Conservation (phyloP, 35 echinoderm and acorn worm species). For the Lytechinus pictus region DNA sequence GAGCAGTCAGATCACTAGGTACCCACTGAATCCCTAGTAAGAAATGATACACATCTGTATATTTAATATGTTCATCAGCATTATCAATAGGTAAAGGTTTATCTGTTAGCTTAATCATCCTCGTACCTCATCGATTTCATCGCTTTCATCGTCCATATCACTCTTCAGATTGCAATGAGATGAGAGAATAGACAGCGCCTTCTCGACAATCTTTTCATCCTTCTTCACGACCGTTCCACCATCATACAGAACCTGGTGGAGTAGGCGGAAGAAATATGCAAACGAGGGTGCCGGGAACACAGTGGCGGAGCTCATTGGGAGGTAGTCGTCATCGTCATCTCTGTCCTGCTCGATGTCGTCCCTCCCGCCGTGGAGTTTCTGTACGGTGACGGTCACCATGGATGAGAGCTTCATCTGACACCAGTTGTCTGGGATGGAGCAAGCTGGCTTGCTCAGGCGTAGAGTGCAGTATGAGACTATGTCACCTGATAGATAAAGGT, state of each 20-base stretch:
- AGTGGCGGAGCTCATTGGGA: not conserved
- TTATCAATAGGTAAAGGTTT: too few relatives aligned
- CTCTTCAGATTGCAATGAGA: constrained; percentile 72
- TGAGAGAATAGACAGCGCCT: constrained; percentile 70
- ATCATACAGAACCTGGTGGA: constrained; percentile 63
- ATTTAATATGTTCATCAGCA: too few relatives aligned
- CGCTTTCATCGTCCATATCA: constrained; percentile 31
- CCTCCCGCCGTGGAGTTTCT: constrained; percentile 45
- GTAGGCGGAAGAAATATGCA: constrained; percentile 80
- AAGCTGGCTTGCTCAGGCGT: constrained; percentile 66
- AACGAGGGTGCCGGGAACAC: constrained; percentile 69
- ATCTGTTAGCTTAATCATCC: too few relatives aligned
- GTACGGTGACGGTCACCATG: constrained; percentile 62
- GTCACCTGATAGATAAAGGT: constrained; percentile 33
- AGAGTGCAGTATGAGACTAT: constrained; percentile 83
- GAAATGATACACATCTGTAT: too few relatives aligned
- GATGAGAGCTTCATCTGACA: constrained; percentile 57
- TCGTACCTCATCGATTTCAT: constrained; percentile 81
- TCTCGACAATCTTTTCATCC: constrained; percentile 67
- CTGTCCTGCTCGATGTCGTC: constrained; percentile 16
- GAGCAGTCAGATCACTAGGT: too few relatives aligned
- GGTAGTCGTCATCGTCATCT: constrained; percentile 20
- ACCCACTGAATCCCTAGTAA: too few relatives aligned
- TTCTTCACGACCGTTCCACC: constrained; percentile 74
- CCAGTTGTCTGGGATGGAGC: constrained; percentile 63